phyloP scores from a whole-genome alignment of 1,140 invertebrate species.

The Bradysia coprophila region DNA sequence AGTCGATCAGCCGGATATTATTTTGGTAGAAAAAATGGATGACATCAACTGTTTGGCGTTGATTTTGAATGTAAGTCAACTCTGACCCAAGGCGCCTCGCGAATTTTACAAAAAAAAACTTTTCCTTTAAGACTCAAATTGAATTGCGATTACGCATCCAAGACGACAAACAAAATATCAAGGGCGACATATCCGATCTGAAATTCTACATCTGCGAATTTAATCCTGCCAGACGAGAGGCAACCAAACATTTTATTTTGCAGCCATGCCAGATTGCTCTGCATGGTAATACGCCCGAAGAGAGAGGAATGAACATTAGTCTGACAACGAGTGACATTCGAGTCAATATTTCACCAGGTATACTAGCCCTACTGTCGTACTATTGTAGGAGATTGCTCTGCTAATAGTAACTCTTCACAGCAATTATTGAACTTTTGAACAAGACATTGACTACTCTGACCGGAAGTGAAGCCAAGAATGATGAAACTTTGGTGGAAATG shows the following conservation, averaged over 20 bases:
- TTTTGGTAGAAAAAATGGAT: slow-evolving; percentile 80
- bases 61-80: slow-evolving; percentile 74
- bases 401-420: slow-evolving; percentile 20
- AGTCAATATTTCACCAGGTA: slow-evolving; percentile 66
- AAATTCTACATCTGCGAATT: slow-evolving; percentile 60
- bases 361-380: too few relatives aligned
- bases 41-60: slow-evolving; percentile 70
- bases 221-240: slow-evolving; percentile 35
- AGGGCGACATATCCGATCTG: slow-evolving; percentile 51
- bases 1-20: slow-evolving; percentile 82
- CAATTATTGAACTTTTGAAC: slow-evolving; percentile 71
- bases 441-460: slow-evolving; percentile 51
- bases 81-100: too few relatives aligned
- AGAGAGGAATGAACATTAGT: slow-evolving; percentile 53
- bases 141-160: slow-evolving; percentile 32
- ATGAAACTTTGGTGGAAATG: slow-evolving; percentile 28
- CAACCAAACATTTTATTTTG: slow-evolving; percentile 23
- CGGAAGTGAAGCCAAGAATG: slow-evolving; percentile 27
- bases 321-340: slow-evolving; percentile 66
- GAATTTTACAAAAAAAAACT: too few relatives aligned
- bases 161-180: slow-evolving; percentile 38
- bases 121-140: slow-evolving; percentile 29
- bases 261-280: slow-evolving; percentile 59
- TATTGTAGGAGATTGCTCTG: too few relatives aligned
- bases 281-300: slow-evolving; percentile 48